Evolutionary conservation across 2,888 invertebrate species (phyloP).

Genomic region (Crematogaster levior): DNA sequence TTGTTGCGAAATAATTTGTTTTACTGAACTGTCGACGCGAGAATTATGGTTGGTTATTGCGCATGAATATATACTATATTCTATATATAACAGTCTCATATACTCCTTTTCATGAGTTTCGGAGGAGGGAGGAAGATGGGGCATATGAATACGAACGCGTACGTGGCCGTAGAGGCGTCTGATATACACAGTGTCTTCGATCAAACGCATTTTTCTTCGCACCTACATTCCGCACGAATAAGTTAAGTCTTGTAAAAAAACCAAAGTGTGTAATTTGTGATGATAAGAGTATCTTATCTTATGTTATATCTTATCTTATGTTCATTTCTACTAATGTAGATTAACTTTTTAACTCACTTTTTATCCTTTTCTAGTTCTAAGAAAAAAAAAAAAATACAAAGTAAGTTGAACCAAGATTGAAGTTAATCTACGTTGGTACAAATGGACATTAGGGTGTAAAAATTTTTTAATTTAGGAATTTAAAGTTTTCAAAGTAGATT

Average conservation of each 20-base stretch:
- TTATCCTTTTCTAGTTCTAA: no score
- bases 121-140: background rate
- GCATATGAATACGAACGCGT: constrained; percentile 17
- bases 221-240: background rate
- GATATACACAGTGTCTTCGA: constrained; percentile 31
- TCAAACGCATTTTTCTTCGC: background rate
- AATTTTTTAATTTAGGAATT: background rate
- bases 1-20: background rate
- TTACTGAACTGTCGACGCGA: background rate
- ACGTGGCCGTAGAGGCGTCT: constrained; percentile 2
- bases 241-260: background rate
- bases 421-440: no score
- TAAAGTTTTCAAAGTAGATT: background rate
- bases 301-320: no score
- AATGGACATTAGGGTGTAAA: background rate
- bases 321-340: no score
- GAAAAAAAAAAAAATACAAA: no score
- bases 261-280: background rate
- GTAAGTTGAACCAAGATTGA: no score
- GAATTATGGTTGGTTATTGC: background rate
- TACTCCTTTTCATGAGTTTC: constrained; percentile 9
- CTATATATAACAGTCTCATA: constrained; percentile 17
- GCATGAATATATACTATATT: constrained; percentile 14
- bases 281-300: background rate
- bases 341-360: no score